Base-by-base conservation (phyloP, 1,140 invertebrate genomes). In the Drosophila pandora region DNA sequence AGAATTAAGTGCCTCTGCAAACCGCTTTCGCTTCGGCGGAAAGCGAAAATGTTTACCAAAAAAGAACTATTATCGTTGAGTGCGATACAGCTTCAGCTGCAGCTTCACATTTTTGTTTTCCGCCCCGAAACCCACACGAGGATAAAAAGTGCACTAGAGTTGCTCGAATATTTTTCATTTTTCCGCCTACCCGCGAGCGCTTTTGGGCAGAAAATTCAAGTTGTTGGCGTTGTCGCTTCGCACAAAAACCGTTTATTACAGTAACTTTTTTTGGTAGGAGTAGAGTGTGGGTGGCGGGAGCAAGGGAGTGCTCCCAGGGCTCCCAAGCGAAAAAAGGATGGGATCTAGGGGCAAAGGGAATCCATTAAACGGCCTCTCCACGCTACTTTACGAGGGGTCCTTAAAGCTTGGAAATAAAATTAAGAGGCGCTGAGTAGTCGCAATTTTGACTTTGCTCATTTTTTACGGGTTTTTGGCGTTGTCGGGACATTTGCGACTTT, bases 341-440 rank as follows among this genome's bases (percentile, higher is more conserved):
- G 17, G 34, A 30, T 49, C 47, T 22, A 7, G 9, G 32, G 45
- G 34, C 47, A 43, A 37, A 62, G 41, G 69, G 59, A 62, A 62
- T 52, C 53, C 59, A 74, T 74, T 74, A 64, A 74, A 74, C 70
- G 55, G 49, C 39, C 47, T 64, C 52, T 62, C 28, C 25, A 43
- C 49, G 30, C 22, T 68, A 55, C 54, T 81, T 85, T 87, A 81
- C 58, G 82, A 75, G 57, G 34, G 10, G 34, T 10, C 78, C 47
- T 74, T 87, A 82, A 87, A 85, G 70, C 68, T 57, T 67, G 60
- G 30, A 75, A 87, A 85, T 85, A 87, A 87, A 85, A 84, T 85
- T 78, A 81, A 85, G 77, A 87, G 77, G 53, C 69, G 82, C 81
- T 85, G 81, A 87, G 81, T 85, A 87, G 81, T 87, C 74, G 74